Percentiles rank a stretch among this genome's conserved stretches.
phyloP scores from a whole-genome alignment of 2,113 vertebrate genomes.

The Ctenomys sociabilis region DNA sequence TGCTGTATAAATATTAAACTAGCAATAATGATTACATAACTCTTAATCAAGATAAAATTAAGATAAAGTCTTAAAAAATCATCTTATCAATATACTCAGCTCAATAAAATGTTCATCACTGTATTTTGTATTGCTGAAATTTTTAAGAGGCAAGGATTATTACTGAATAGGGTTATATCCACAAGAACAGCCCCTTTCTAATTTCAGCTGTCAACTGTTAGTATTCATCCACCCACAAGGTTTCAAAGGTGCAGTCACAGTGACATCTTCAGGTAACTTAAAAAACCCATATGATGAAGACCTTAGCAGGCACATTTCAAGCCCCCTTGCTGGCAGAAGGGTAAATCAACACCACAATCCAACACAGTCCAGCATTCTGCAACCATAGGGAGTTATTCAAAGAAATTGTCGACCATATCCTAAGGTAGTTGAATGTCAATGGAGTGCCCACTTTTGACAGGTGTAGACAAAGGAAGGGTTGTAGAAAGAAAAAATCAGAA shows the following conservation, averaged over 20 bases:
- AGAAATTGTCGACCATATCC: no score
- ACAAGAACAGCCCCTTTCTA: background rate
- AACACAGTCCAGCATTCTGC: no score
- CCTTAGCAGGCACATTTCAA: accelerated
- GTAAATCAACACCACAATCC: no score
- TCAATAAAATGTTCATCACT: background rate
- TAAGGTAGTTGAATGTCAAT: no score
- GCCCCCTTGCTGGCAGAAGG: background rate
- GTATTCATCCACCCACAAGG: background rate
- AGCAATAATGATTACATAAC: background rate
- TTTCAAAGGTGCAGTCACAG: no score
- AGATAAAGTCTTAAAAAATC: background rate
- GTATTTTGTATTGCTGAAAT: background rate
- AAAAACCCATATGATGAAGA: background rate
- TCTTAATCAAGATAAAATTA: no score
- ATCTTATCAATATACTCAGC: background rate
- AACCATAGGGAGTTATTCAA: no score
- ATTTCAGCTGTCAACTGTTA: background rate
- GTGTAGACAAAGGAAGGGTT: no score
- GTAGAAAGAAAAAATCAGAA: no score
- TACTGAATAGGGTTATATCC: background rate
- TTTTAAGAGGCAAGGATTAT: background rate
- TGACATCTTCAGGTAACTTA: background rate
- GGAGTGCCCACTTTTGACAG: no score
- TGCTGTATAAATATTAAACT: background rate